A percentile compares a stretch with the other conserved stretches of the same genome.
These are phyloP conservation scores for Polia nebulosa DNA, from an alignment of 2,888 invertebrate species.

Conservation along the genomic window DNA sequence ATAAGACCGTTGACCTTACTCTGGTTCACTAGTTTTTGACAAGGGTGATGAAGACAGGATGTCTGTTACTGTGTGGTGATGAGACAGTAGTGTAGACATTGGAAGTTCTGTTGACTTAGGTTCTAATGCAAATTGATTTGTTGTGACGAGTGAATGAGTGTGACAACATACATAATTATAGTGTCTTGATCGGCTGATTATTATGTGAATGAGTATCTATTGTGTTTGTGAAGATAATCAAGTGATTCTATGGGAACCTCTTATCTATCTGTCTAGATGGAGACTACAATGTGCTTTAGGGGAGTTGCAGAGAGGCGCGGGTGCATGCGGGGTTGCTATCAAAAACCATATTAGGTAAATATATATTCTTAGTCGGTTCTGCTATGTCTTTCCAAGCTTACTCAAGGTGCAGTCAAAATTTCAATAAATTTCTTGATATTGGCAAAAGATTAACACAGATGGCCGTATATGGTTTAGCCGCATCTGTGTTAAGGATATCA, in stretches of 20 bases:
- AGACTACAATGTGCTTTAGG: background rate
- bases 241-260: background rate
- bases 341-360: background rate
- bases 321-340: background rate
- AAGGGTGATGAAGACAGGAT: conserved; percentile 19
- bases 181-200: background rate
- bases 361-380: background rate
- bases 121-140: background rate
- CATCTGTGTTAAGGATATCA: conserved; percentile 63
- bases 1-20: conserved; percentile 50
- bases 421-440: conserved; percentile 3
- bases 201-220: background rate
- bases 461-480: conserved; percentile 17
- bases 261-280: background rate
- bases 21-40: conserved; percentile 35
- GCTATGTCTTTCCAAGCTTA: background rate
- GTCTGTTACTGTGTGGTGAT: conserved; percentile 23
- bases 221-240: background rate
- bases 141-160: background rate
- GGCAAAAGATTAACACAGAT: conserved; percentile 19
- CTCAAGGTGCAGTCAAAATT: background rate
- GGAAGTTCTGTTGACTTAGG: background rate
- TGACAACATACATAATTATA: no score
- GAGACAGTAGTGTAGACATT: background rate
- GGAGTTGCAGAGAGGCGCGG: background rate